Evolutionary conservation across 35 echinoderm and acorn worm genomes (phyloP).

Genomic region (Apostichopus parvimensis): DNA sequence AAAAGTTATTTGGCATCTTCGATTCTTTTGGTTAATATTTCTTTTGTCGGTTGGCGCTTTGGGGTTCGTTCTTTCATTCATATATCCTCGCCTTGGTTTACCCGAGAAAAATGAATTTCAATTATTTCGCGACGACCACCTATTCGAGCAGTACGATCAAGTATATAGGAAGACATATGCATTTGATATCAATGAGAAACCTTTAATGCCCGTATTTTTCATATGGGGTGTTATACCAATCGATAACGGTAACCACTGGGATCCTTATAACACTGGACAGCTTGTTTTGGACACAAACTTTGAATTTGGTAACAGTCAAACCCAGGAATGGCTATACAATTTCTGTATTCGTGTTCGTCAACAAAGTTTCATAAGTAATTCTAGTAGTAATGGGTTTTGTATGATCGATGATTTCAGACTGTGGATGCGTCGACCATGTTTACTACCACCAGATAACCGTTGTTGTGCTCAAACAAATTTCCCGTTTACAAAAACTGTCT

Average conservation of each 20-base stretch:
- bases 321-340: conserved; percentile 46
- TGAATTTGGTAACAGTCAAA: conserved; percentile 16
- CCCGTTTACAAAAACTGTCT: conserved; percentile 62
- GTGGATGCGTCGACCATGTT: conserved; percentile 73
- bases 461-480: conserved; percentile 67
- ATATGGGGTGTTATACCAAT: conserved; percentile 60
- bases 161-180: conserved; percentile 65
- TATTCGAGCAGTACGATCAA: conserved; percentile 80
- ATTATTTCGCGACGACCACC: conserved; percentile 52
- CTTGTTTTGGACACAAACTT: conserved; percentile 56
- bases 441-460: conserved; percentile 10
- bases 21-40: conserved; percentile 70
- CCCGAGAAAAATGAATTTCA: conserved; percentile 73
- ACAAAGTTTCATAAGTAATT: conserved; percentile 38
- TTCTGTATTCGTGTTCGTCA: conserved; percentile 21
- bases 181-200: conserved; percentile 51
- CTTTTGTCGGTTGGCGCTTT: conserved; percentile 62
- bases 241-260: conserved; percentile 66
- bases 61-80: conserved; percentile 55
- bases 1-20: conserved; percentile 60
- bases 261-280: conserved; percentile 50
- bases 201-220: conserved; percentile 45
- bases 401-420: conserved; percentile 72
- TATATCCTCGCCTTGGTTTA: conserved; percentile 59
- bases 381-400: conserved; percentile 26